phyloP scores from a whole-genome alignment of 30 jellyfish, hydroid and myxozoan genomes.

The Chrysaora quinquecirrha region DNA sequence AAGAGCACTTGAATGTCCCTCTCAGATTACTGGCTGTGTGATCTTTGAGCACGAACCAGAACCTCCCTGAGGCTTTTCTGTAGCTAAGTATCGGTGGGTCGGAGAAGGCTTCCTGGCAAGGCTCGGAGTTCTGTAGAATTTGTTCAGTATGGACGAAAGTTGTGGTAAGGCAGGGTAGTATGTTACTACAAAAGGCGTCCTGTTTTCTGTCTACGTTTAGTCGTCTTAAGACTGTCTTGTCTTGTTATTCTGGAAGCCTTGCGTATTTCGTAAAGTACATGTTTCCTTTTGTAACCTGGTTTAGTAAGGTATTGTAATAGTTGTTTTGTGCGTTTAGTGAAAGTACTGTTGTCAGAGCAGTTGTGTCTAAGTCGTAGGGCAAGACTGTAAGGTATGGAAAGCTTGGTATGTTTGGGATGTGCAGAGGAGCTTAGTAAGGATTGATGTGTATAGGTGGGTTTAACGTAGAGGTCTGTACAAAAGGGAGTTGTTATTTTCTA shows the following conservation, averaged over 20 bases:
- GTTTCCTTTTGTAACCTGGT: conserved; percentile 16
- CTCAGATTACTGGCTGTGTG: too few relatives aligned
- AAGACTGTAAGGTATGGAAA: not conserved
- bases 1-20: too few relatives aligned
- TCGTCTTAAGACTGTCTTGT: not conserved
- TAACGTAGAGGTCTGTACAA: not conserved
- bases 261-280: conserved; percentile 11
- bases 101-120: not conserved
- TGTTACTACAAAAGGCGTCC: not conserved
- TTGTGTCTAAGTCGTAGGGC: conserved; percentile 19
- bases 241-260: conserved; percentile 12
- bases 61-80: not conserved
- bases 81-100: not conserved
- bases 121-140: not conserved
- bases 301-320: conserved; percentile 10
- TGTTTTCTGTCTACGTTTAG: not conserved
- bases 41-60: too few relatives aligned
- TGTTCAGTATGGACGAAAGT: too few relatives aligned
- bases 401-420: not conserved
- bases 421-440: not conserved
- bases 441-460: not conserved
- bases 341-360: conserved; percentile 1
- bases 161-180: not conserved
- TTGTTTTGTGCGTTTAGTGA: conserved; percentile 1
- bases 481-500: not conserved